These are phyloP conservation scores for Apteryx owenii DNA, from an alignment of 2,113 vertebrate genomes.

Conservation along the genomic window DNA sequence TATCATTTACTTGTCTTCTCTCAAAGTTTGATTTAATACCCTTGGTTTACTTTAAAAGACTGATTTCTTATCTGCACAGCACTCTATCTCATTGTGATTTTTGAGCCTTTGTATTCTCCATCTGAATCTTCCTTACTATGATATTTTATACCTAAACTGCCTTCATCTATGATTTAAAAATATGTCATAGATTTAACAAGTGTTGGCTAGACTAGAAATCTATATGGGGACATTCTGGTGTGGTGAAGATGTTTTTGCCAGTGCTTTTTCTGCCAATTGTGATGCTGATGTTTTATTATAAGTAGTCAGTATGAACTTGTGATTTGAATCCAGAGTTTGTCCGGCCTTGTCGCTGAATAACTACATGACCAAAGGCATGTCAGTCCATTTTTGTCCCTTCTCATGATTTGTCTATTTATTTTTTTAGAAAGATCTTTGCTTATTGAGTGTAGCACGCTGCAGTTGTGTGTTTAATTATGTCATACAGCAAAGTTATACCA, in stretches of 20 bases:
- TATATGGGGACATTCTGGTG: neutral
- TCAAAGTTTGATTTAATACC: constrained; percentile 50
- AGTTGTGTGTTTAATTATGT: neutral
- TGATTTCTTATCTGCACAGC: neutral
- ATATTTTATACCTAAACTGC: neutral
- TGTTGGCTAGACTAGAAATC: neutral
- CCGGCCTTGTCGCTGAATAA: neutral
- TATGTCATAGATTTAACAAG: neutral
- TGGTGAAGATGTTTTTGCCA: neutral
- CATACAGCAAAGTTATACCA: neutral
- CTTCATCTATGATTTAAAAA: neutral
- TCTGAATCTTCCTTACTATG: neutral
- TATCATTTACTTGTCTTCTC: constrained; percentile 29
- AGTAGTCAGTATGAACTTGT: neutral
- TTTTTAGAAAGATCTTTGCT: neutral
- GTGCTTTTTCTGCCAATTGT: neutral
- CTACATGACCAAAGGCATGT: neutral
- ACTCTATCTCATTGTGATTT: neutral
- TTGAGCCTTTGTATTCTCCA: neutral
- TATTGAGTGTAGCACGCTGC: neutral
- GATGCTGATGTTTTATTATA: neutral
- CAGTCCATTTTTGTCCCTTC: neutral
- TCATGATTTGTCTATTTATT: neutral
- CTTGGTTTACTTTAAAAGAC: constrained; percentile 40
- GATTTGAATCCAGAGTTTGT: neutral